Conservation (phyloP, 2,888 invertebrate genomes). For the Gerris lacustris region DNA sequence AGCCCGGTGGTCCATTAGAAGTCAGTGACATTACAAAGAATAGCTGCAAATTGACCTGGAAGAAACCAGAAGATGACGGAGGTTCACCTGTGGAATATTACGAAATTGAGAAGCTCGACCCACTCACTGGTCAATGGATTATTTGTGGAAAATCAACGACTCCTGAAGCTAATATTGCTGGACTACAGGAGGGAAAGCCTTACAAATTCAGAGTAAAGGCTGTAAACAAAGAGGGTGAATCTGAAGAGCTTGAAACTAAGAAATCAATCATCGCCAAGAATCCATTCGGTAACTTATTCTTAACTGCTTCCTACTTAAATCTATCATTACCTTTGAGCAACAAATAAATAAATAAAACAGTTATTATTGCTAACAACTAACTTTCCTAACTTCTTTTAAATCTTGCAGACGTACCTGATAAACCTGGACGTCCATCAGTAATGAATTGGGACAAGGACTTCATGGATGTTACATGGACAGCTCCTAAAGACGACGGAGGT, state of each 20-base stretch:
- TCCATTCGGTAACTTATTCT: constrained; percentile 67
- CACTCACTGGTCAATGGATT: constrained; percentile 83
- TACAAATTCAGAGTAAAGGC: constrained; percentile 98
- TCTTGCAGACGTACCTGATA: constrained; percentile 68
- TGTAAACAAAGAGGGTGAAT: constrained; percentile 95
- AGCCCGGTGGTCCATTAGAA: constrained; percentile 66
- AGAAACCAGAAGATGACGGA: constrained; percentile 91
- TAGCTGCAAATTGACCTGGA: constrained; percentile 82
- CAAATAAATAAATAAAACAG: constrained; percentile 9
- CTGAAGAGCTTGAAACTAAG: constrained; percentile 88
- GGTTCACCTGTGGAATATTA: constrained; percentile 88
- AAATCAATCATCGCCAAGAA: constrained; percentile 94
- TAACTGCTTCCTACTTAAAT: neutral
- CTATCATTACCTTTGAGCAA: neutral
- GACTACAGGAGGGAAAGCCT: constrained; percentile 85
- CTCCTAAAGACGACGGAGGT: constrained; percentile 85
- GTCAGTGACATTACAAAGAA: constrained; percentile 81
- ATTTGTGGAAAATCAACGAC: constrained; percentile 78
- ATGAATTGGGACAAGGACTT: constrained; percentile 94
- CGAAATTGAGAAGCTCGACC: constrained; percentile 90
- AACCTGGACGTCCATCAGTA: constrained; percentile 78
- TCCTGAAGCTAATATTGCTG: constrained; percentile 69
- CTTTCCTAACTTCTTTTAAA: neutral
- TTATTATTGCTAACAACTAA: neutral
- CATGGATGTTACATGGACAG: constrained; percentile 85